Evolutionary conservation across 2,797 vertebrate genomes (phyloP).

Genomic region (Lycodopsis pacificus): DNA sequence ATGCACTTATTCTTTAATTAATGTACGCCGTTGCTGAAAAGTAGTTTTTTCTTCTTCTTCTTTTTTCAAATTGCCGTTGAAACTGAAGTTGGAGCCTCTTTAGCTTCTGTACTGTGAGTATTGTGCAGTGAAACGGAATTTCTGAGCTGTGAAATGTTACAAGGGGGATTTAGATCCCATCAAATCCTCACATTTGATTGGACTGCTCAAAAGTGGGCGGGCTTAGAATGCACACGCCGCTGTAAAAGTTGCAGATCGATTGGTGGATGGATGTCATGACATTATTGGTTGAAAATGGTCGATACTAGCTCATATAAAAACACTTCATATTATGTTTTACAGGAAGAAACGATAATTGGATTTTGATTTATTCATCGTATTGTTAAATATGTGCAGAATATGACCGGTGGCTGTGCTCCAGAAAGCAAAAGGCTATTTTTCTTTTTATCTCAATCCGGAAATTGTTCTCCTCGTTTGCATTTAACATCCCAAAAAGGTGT

Average conservation of each 20-base stretch:
- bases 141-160: background rate
- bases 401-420: background rate
- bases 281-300: background rate
- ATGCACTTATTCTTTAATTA: background rate
- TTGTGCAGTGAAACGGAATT: background rate
- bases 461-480: conserved; percentile 13
- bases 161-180: background rate
- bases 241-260: background rate
- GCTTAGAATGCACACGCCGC: background rate
- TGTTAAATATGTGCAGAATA: background rate
- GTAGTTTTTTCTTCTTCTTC: background rate
- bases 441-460: conserved; percentile 16
- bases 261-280: background rate
- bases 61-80: background rate
- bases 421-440: background rate
- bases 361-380: background rate
- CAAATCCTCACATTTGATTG: background rate
- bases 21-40: background rate
- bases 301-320: background rate
- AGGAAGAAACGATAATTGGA: no score
- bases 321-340: background rate
- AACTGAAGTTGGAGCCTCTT: background rate
- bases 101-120: background rate
- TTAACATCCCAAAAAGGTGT: conserved; percentile 48
- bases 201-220: background rate